Evolutionary conservation across 2,797 vertebrate species (phyloP).

Genomic region (Clarias fuscus): DNA sequence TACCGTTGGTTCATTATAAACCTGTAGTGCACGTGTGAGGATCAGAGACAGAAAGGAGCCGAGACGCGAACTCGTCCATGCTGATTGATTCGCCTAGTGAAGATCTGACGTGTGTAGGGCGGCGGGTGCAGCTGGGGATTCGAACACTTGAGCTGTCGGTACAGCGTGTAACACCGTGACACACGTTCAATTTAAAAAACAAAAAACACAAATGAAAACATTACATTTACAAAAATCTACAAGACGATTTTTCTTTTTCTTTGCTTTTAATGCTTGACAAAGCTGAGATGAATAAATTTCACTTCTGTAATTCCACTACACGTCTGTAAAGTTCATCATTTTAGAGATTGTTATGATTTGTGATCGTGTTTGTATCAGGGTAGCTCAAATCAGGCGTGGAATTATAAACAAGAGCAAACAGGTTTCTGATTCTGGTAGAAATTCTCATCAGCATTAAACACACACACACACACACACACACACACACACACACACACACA

Average conservation of each 20-base stretch:
- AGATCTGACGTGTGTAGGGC: not conserved
- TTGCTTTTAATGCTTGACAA: not conserved
- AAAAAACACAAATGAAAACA: not conserved
- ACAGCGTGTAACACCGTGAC: not conserved
- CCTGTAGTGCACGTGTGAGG: not conserved
- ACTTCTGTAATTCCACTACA: not conserved
- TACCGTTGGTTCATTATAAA: not conserved
- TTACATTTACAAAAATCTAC: not conserved
- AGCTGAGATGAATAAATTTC: not conserved
- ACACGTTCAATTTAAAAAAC: not conserved
- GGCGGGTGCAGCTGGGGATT: not conserved
- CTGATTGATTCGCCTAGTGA: not conserved
- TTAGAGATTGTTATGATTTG: not conserved
- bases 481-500: not conserved
- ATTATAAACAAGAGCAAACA: not conserved
- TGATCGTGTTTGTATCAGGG: not conserved
- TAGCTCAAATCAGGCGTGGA: not conserved
- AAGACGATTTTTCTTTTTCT: not conserved
- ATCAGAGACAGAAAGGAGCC: not conserved
- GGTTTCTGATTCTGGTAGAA: not conserved
- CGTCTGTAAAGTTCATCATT: not conserved
- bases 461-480: too few species aligned
- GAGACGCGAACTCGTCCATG: not conserved
- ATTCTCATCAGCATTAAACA: not conserved
- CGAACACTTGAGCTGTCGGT: not conserved